Evolutionary conservation across 2,888 invertebrate species (phyloP).

Genomic region (Scaptomyza flava): DNA sequence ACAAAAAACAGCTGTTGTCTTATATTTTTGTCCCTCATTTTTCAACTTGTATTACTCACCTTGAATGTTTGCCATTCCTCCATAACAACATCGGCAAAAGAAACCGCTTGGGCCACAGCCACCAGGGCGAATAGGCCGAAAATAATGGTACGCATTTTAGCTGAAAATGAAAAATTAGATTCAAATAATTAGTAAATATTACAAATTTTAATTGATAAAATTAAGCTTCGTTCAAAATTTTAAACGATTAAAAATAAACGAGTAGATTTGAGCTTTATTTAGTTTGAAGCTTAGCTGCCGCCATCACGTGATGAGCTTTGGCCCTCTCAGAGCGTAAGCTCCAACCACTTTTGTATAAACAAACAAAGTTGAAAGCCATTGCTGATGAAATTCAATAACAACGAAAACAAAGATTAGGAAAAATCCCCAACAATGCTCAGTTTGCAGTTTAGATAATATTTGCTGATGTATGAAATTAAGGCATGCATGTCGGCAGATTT

Average conservation of each 20-base stretch:
- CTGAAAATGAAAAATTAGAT: slow-evolving; percentile 17
- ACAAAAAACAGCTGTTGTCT: slow-evolving; percentile 18
- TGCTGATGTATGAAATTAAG: neutral
- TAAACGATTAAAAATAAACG: neutral
- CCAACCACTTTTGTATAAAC: slow-evolving; percentile 19
- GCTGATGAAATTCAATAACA: slow-evolving; percentile 44
- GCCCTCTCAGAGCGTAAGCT: slow-evolving; percentile 10
- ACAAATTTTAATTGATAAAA: too few relatives aligned
- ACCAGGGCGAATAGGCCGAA: slow-evolving; percentile 78
- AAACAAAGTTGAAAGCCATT: slow-evolving; percentile 12
- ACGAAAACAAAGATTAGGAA: neutral
- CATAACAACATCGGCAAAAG: slow-evolving; percentile 89
- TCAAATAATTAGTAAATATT: too few relatives aligned
- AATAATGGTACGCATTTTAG: slow-evolving; percentile 68
- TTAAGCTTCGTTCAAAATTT: too few relatives aligned
- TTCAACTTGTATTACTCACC: slow-evolving; percentile 85
- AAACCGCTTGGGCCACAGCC: slow-evolving; percentile 88
- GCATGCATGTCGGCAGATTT: slow-evolving; percentile 19
- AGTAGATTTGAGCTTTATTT: slow-evolving; percentile 15
- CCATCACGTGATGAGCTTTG: slow-evolving; percentile 49
- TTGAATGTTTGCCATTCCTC: slow-evolving; percentile 92
- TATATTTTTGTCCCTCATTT: neutral
- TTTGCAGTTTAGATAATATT: slow-evolving; percentile 30
- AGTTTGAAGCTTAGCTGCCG: slow-evolving; percentile 10
- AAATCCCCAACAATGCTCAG: neutral